Evolutionary conservation across 2,888 invertebrate genomes (phyloP).

Genomic region (Pyralis farinalis): DNA sequence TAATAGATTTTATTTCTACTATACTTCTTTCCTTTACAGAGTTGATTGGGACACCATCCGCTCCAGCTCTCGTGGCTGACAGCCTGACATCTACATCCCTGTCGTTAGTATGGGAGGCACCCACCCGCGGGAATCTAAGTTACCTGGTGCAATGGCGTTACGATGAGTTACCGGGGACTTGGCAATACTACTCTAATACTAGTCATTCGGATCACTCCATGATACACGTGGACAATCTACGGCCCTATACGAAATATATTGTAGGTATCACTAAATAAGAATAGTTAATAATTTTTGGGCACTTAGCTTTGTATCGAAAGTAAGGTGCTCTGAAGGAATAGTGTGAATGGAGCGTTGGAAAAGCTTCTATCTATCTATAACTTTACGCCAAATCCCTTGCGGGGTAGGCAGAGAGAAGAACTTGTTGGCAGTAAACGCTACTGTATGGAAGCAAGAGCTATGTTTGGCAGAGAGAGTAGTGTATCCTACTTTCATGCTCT

Average conservation of each 20-base stretch:
- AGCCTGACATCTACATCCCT: conserved; percentile 88
- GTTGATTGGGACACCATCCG: conserved; percentile 85
- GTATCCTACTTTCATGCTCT: no score
- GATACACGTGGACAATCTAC: conserved; percentile 88
- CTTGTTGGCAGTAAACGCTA: no score
- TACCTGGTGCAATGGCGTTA: conserved; percentile 89
- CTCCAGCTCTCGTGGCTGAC: conserved; percentile 89
- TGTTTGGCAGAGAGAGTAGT: no score
- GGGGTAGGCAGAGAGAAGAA: no score
- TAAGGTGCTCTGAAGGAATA: no score
- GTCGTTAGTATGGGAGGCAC: conserved; percentile 90
- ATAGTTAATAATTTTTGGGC: no score
- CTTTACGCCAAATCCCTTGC: no score
- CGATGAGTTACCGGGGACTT: conserved; percentile 85
- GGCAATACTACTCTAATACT: conserved; percentile 91
- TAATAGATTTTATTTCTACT: not conserved
- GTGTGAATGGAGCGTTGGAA: no score
- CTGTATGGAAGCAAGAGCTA: no score
- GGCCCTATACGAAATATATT: conserved; percentile 94
- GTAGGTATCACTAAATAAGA: no score
- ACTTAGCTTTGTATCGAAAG: no score
- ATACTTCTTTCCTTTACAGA: conserved; percentile 42
- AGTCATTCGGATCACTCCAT: conserved; percentile 84
- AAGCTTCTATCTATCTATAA: no score
- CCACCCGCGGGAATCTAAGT: conserved; percentile 74